Evolutionary conservation across 2,797 vertebrate genomes (phyloP).

Genomic region (Galaxias olidus): DNA sequence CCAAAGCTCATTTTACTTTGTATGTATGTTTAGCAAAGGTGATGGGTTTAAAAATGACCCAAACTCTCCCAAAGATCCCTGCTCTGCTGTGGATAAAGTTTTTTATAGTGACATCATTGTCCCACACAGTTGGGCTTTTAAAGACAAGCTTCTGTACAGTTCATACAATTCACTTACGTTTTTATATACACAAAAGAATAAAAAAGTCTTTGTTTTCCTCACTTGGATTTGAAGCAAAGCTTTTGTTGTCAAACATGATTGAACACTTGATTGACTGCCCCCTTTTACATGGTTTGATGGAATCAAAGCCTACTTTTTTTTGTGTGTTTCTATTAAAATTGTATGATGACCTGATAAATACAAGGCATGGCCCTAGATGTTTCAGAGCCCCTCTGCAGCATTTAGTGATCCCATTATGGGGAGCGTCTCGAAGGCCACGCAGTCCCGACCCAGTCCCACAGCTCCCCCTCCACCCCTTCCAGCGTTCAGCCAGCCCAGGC

Average conservation of each 20-base stretch:
- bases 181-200: conserved; percentile 70
- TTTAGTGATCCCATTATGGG: too few relatives aligned
- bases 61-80: conserved; percentile 59
- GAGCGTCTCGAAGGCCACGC: neutral
- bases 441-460: conserved; percentile 1
- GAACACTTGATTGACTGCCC: conserved; percentile 43
- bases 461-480: neutral
- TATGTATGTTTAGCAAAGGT: conserved; percentile 58
- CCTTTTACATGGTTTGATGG: conserved; percentile 38
- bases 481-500: conserved; percentile 39
- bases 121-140: conserved; percentile 70
- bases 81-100: conserved; percentile 75
- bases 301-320: conserved; percentile 39
- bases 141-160: conserved; percentile 59
- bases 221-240: conserved; percentile 42
- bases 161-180: conserved; percentile 53
- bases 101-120: conserved; percentile 77
- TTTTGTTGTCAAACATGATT: conserved; percentile 47
- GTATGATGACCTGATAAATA: conserved; percentile 45
- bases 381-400: conserved; percentile 43
- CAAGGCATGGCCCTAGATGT: conserved; percentile 48
- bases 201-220: conserved; percentile 58
- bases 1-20: conserved; percentile 43
- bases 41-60: conserved; percentile 63
- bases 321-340: conserved; percentile 42